Evolutionary conservation across 2,888 invertebrate species (phyloP).

Genomic region (Caenorhabditis becei): DNA sequence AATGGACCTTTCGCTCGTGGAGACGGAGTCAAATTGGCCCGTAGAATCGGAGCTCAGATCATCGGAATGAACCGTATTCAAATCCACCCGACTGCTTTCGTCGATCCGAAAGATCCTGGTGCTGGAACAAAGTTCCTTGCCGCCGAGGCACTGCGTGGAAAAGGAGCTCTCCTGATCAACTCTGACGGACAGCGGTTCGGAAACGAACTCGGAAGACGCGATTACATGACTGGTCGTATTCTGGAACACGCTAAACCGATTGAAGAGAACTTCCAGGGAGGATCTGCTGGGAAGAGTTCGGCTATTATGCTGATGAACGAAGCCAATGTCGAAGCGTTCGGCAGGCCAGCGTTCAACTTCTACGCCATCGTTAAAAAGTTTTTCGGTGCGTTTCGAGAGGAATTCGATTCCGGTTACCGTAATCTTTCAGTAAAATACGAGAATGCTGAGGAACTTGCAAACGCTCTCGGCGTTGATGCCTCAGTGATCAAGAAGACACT

Average conservation of each 20-base stretch:
- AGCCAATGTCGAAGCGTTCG: slow-evolving; percentile 77
- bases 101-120: slow-evolving; percentile 79
- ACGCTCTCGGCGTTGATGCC: slow-evolving; percentile 64
- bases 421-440: slow-evolving; percentile 66
- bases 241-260: slow-evolving; percentile 72
- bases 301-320: slow-evolving; percentile 79
- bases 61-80: slow-evolving; percentile 80
- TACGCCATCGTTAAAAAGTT: slow-evolving; percentile 81
- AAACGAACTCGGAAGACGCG: slow-evolving; percentile 81
- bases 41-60: slow-evolving; percentile 78
- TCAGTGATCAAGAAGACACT: slow-evolving; percentile 69
- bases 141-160: slow-evolving; percentile 81
- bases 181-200: slow-evolving; percentile 78
- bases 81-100: slow-evolving; percentile 80
- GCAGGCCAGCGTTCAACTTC: slow-evolving; percentile 81
- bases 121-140: slow-evolving; percentile 81
- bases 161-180: slow-evolving; percentile 79
- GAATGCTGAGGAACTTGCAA: slow-evolving; percentile 72
- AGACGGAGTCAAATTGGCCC: slow-evolving; percentile 80
- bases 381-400: slow-evolving; percentile 69
- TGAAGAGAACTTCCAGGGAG: slow-evolving; percentile 61
- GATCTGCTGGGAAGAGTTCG: slow-evolving; percentile 65
- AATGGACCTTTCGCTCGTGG: slow-evolving; percentile 81
- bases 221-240: slow-evolving; percentile 77
- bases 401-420: not conserved